Conservation (phyloP, 1,140 invertebrate genomes). For the Drosophila lowei region DNA sequence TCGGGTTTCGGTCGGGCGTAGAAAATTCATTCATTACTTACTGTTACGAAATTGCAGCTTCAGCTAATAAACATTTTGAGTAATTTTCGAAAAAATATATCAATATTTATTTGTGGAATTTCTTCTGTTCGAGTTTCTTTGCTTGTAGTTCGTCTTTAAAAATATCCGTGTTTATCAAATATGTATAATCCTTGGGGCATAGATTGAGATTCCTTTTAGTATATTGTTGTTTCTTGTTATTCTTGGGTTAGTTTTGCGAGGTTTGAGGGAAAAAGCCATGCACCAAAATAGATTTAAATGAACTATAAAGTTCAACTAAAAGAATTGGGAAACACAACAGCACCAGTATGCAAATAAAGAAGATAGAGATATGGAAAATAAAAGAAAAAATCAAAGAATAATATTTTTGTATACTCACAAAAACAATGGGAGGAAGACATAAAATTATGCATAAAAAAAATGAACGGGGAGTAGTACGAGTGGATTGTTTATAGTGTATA, state of each 20-base stretch:
- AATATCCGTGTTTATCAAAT: slow-evolving; percentile 18
- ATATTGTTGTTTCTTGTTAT: slow-evolving; percentile 14
- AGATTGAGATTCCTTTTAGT: slow-evolving; percentile 28
- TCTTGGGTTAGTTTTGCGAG: background rate
- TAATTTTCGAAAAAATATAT: slow-evolving; percentile 15
- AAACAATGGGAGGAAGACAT: slow-evolving; percentile 77
- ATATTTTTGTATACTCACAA: slow-evolving; percentile 80
- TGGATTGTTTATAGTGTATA: slow-evolving; percentile 52
- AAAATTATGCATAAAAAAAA: slow-evolving; percentile 73
- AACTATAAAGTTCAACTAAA: slow-evolving; percentile 1
- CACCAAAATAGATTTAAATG: background rate
- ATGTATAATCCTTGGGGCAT: slow-evolving; percentile 31
- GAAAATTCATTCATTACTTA: slow-evolving; percentile 66
- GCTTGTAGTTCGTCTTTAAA: slow-evolving; percentile 10
- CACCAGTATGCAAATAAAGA: slow-evolving; percentile 15
- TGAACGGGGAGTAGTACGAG: slow-evolving; percentile 69
- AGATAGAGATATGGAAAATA: slow-evolving; percentile 17
- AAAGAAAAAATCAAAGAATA: slow-evolving; percentile 64
- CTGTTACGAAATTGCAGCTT: slow-evolving; percentile 65
- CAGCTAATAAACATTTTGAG: slow-evolving; percentile 56
- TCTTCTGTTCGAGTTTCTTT: background rate
- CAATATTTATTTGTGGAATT: slow-evolving; percentile 8
- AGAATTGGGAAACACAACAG: background rate
- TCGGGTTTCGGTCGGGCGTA: slow-evolving; percentile 31
- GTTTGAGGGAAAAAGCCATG: background rate